A percentile compares a stretch with the other conserved stretches of the same genome.
Evolutionary conservation across 2,113 vertebrate species (phyloP).

Genomic region (Ondatra zibethicus): DNA sequence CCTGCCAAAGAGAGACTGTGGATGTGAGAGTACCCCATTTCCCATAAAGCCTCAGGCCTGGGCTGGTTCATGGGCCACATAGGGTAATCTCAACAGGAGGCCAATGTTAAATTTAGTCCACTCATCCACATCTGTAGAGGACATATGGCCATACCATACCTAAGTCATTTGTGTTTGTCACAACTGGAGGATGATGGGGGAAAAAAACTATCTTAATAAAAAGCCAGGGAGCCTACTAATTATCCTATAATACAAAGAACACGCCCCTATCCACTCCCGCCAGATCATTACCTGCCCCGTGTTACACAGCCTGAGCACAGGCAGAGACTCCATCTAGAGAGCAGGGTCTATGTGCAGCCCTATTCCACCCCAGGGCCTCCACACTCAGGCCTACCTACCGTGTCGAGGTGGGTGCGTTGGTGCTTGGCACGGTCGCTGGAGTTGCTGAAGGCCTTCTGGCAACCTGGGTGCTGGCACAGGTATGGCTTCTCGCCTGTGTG

Average conservation of each 20-base stretch:
- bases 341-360: fast-evolving
- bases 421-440: conserved; percentile 99
- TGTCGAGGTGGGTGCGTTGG: conserved; percentile 98
- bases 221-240: background rate
- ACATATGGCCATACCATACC: background rate
- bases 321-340: background rate
- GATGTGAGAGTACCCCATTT: background rate
- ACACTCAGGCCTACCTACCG: conserved; percentile 91
- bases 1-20: background rate
- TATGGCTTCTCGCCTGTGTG: conserved; percentile 99
- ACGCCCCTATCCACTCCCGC: background rate
- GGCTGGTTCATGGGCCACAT: background rate
- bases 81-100: background rate
- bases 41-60: background rate
- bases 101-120: background rate
- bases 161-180: background rate
- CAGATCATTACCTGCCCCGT: background rate
- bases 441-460: conserved; percentile 99
- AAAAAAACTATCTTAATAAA: background rate
- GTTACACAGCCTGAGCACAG: background rate
- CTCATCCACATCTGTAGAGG: background rate
- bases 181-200: background rate
- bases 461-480: conserved; percentile 98
- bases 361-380: background rate
- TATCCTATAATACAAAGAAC: background rate